Evolutionary conservation across 2,797 vertebrate genomes (phyloP), one percentile per base, ranked within the genome.

Genomic region (Gambelia wislizenii): DNA sequence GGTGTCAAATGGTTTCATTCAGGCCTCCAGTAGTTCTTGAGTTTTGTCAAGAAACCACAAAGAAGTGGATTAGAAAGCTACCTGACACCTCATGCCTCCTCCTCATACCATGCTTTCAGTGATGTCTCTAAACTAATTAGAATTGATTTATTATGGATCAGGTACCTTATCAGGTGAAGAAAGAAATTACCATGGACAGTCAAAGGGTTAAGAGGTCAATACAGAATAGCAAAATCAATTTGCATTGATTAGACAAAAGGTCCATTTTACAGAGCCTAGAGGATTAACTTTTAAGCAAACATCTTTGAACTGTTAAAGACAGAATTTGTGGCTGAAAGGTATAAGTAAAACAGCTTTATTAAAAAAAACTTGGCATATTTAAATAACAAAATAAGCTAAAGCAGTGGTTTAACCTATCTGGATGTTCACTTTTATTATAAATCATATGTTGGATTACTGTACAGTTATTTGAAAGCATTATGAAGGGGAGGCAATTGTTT

Each of bases 91-190:
- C 92, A 93, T 94, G 91, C 89, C 93, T 96, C 96, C 93, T 85
- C 77, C 89, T 93, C 90, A 96, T 96, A 95, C 97, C 97, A 97
- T 92, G 96, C 97, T 96, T 91, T 91, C 94, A 95, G 95, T 94
- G 95, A 97, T 97, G 95, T 95, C 97, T 96, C 96, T 96, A 96
- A 98, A 98, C 98, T 99, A 99, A 99, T 99, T 99, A 99, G 97
- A 99, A 99, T 99, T 98, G 99, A 99, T 99, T 99, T 98, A 98
- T 98, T 98, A 99, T 98, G 98, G 98, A 98, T 98, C 98, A 98
- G 98, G 98, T 98, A 98, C 96, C 98, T 99, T 99, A 99, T 99
- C 99, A 98, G 98, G 98, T 98, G 97, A 98, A 97, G 96, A 97
- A 97, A 96, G 97, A 98, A 99, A 99, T 99, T 98, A 98, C 98